Conservation (phyloP, 2,113 vertebrate species). For the Gallinago undulata region DNA sequence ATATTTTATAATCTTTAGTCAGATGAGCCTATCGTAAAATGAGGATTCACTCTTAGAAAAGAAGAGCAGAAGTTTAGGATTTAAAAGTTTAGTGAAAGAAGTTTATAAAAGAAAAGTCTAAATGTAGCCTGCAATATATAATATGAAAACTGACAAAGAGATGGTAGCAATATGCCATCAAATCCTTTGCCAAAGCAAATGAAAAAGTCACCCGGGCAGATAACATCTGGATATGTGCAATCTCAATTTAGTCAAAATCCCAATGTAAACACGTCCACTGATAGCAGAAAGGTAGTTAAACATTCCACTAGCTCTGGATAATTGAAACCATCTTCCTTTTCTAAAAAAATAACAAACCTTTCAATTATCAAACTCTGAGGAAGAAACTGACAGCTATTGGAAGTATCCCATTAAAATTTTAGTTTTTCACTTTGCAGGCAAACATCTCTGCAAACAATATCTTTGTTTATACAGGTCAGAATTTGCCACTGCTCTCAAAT, state of each 20-base stretch:
- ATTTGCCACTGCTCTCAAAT: not conserved
- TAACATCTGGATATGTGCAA: constrained; percentile 79
- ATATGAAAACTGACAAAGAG: constrained; percentile 43
- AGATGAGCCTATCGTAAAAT: not conserved
- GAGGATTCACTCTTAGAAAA: not conserved
- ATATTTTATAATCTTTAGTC: not conserved
- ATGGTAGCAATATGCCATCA: constrained; percentile 56
- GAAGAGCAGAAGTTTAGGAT: not conserved
- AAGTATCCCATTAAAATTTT: constrained; percentile 36
- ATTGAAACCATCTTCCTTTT: constrained; percentile 74
- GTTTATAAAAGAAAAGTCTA: not conserved
- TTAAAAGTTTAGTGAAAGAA: not conserved
- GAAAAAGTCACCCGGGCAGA: constrained; percentile 62
- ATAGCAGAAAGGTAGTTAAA: constrained; percentile 76
- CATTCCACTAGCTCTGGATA: constrained; percentile 75
- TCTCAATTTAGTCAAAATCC: constrained; percentile 77
- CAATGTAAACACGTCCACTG: constrained; percentile 75
- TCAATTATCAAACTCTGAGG: constrained; percentile 57
- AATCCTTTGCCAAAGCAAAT: constrained; percentile 54
- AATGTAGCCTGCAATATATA: not conserved
- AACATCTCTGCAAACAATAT: constrained; percentile 20
- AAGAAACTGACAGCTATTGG: constrained; percentile 59
- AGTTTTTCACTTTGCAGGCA: not conserved
- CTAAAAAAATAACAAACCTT: constrained; percentile 49
- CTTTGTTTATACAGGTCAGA: not conserved